Percentiles rank a stretch among this genome's conserved stretches.
Conservation (phyloP, 2,797 vertebrate genomes). For the Onychomys leucogaster region DNA sequence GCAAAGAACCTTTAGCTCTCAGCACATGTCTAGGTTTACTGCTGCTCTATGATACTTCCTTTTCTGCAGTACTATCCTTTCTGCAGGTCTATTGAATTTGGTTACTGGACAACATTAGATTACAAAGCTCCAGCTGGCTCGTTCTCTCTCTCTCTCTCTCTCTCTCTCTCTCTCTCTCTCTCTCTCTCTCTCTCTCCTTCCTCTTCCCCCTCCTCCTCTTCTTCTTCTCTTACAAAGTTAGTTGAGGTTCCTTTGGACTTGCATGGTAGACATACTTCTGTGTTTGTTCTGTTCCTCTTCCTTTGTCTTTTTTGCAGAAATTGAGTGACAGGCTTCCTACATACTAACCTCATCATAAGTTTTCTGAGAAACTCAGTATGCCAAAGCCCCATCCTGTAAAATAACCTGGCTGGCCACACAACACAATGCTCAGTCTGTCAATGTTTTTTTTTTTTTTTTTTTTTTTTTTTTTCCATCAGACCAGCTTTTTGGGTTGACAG, state of each 20-base stretch:
- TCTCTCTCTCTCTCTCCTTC: neutral
- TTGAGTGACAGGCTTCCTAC: neutral
- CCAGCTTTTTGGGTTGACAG: neutral
- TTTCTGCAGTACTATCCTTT: neutral
- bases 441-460: neutral
- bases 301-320: neutral
- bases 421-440: neutral
- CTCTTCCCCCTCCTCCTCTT: neutral
- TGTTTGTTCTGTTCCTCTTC: neutral
- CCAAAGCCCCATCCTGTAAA: neutral
- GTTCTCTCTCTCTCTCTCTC: neutral
- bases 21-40: neutral
- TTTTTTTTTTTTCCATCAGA: neutral
- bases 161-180: neutral
- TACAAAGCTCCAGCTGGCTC: neutral
- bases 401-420: neutral
- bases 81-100: neutral
- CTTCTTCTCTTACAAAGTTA: neutral
- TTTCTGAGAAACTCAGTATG: neutral
- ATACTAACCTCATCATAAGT: neutral
- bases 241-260: neutral
- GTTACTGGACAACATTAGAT: neutral
- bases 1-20: neutral
- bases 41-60: neutral
- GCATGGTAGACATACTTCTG: neutral